These are phyloP conservation scores for Lottia scabra DNA, from an alignment of 2,888 invertebrate species.

Conservation along the genomic window DNA sequence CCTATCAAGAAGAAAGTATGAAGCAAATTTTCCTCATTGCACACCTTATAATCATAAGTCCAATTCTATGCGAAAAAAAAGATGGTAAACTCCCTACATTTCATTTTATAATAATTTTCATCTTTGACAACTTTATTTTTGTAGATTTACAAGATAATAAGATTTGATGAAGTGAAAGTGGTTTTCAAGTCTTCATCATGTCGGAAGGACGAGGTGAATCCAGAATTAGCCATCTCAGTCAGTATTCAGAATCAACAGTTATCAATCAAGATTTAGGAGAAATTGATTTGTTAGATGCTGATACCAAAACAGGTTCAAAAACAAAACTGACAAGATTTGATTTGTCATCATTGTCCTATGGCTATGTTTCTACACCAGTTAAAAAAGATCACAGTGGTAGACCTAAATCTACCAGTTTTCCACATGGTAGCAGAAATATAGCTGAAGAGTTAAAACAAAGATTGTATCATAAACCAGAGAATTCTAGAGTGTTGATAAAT, in stretches of 20 bases:
- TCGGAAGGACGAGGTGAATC: constrained; percentile 45
- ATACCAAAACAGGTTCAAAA: constrained; percentile 27
- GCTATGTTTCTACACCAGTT: not conserved
- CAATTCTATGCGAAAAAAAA: no score
- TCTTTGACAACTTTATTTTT: no score
- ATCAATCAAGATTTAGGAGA: constrained; percentile 50
- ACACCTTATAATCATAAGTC: no score
- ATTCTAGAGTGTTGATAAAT: constrained; percentile 46
- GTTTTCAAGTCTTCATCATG: constrained; percentile 22
- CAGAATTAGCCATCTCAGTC: constrained; percentile 42
- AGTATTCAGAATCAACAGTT: constrained; percentile 55
- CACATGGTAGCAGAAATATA: constrained; percentile 27
- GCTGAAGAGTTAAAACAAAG: constrained; percentile 50
- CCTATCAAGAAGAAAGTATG: no score
- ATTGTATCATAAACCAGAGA: constrained; percentile 53
- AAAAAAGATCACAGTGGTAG: not conserved
- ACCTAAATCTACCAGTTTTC: constrained; percentile 5
- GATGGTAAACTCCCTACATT: no score
- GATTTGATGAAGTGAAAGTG: no score
- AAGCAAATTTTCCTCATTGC: no score
- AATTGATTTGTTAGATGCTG: constrained; percentile 42
- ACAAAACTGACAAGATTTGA: constrained; percentile 16
- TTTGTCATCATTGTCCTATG: not conserved
- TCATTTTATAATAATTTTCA: no score
- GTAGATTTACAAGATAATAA: no score